These are phyloP conservation scores for Hippopotamyrus pictus DNA, from an alignment of 2,797 vertebrate species.

Conservation along the genomic window DNA sequence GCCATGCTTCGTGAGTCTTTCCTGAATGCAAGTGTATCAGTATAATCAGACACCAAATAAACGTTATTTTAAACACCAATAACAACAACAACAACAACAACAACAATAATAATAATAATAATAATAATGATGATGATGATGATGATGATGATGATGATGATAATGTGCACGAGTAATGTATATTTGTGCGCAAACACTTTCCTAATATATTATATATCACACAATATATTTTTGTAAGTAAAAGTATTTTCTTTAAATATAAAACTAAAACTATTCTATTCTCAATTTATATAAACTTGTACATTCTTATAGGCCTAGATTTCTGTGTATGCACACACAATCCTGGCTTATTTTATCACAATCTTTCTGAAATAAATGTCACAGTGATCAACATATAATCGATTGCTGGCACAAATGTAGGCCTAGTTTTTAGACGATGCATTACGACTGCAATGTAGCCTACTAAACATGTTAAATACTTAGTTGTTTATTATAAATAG, in stretches of 20 bases:
- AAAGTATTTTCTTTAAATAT: neutral
- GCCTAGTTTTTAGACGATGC: neutral
- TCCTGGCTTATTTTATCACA: neutral
- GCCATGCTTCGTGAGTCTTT: slow-evolving; percentile 63
- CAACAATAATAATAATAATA: neutral
- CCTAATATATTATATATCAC: neutral
- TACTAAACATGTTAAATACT: neutral
- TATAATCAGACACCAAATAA: slow-evolving; percentile 35
- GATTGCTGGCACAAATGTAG: neutral
- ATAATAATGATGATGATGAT: accelerated
- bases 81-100: neutral
- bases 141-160: too few relatives aligned
- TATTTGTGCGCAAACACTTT: neutral
- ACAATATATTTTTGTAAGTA: neutral
- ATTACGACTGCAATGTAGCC: neutral
- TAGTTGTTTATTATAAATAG: neutral
- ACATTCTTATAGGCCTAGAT: neutral
- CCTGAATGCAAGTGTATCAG: slow-evolving; percentile 33
- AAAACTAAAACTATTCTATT: neutral
- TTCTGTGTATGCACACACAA: neutral
- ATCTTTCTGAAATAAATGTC: neutral
- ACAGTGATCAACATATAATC: neutral
- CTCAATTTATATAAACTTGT: neutral
- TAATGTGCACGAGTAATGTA: neutral
- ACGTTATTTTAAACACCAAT: slow-evolving; percentile 30